phyloP scores from a whole-genome alignment of 1,140 invertebrate species.

The Brachionus rotundiformis region DNA sequence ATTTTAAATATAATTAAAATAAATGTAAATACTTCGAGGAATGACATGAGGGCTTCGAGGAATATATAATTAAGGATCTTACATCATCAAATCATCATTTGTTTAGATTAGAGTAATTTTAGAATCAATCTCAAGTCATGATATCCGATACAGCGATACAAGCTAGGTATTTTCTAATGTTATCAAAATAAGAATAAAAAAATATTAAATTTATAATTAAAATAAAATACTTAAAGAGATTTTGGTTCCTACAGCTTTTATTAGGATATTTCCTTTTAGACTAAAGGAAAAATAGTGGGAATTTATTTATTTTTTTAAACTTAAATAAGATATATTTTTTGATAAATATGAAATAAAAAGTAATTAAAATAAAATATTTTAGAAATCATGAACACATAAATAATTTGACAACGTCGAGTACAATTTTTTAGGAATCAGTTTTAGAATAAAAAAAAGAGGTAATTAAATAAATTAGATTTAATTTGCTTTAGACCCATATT shows the following conservation, averaged over 20 bases:
- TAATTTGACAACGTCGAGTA: conserved; percentile 32
- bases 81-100: background rate
- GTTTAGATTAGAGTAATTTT: conserved; percentile 14
- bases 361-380: background rate
- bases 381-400: conserved; percentile 6
- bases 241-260: background rate
- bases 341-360: background rate
- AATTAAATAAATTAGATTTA: conserved; percentile 11
- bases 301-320: no score
- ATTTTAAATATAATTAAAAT: background rate
- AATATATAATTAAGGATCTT: background rate
- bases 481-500: background rate
- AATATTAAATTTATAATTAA: background rate
- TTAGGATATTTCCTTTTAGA: background rate
- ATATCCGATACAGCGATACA: background rate
- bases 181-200: no score
- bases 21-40: background rate
- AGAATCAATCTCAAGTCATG: conserved; percentile 18
- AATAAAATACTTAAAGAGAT: background rate
- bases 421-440: conserved; percentile 25
- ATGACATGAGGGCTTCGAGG: background rate
- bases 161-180: background rate
- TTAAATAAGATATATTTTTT: background rate
- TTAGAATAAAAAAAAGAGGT: background rate
- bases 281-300: background rate